Evolutionary conservation across 1,140 invertebrate species (phyloP), one percentile per base, ranked within the genome.

Genomic region (Rhynchophorus ferrugineus): DNA sequence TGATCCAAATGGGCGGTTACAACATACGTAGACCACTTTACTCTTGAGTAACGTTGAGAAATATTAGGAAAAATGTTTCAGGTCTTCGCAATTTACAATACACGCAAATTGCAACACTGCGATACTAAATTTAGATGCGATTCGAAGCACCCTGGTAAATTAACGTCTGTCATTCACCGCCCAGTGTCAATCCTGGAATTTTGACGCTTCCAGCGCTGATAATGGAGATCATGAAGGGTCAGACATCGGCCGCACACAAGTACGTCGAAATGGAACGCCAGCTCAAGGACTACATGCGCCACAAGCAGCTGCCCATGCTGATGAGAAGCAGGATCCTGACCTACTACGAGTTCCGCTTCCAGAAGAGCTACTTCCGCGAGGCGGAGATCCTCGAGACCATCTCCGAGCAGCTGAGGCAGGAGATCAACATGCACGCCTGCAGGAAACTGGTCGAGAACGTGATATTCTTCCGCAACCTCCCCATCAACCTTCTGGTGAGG

Each of bases 401-500:
- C 1, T 74, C 75, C 2, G 62, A 62, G 11, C 67, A 69, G 14
- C 57, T 75, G 44, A 60, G 61, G 41, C 63, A 72, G 69, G 69
- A 75, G 60, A 64, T 78, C 2, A 65, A 71, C 38, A 60, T 75
- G 34, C 68, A 75, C 39, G 70, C 65, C 20, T 74, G 71, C 54
- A 48, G 46, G 24, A 63, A 65, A 36, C 48, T 78, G 20, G 51
- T 78, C 2, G 64, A 69, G 1, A 72, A 65, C 18, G 73, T 78
- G 1, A 60, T 67, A 38, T 58, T 77, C 14, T 75, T 76, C 33
- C 65, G 67, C 21, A 63, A 69, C 54, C 43, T 75, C 36, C 74
- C 74, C 0, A 38, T 65, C 34, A 36, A 56, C 2, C 52, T 72
- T 14, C 48, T 72, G 3, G 56, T 65, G 0, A 52, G 71, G 21